phyloP scores from a whole-genome alignment of 2,797 vertebrate genomes.

The Neolamprologus multifasciatus region DNA sequence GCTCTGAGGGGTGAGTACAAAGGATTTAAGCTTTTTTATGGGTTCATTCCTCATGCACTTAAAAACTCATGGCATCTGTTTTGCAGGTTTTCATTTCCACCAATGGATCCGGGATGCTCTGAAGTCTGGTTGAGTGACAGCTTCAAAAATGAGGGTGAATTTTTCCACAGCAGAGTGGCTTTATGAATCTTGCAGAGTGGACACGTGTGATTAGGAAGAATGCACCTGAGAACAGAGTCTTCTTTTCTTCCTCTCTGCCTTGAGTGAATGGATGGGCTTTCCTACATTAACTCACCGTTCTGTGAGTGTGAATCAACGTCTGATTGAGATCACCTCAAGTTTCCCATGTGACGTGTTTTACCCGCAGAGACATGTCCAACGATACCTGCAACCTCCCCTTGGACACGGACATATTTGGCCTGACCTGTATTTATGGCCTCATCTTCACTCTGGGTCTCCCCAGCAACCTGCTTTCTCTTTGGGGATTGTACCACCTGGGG shows the following conservation, averaged over 20 bases:
- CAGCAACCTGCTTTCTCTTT: slow-evolving; percentile 79
- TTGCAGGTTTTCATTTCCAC: slow-evolving; percentile 5
- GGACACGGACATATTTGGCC: slow-evolving; percentile 68
- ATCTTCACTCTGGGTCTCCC: slow-evolving; percentile 77
- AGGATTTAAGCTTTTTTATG: background rate
- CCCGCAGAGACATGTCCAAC: slow-evolving; percentile 63
- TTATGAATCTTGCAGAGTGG: slow-evolving; percentile 2
- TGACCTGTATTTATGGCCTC: slow-evolving; percentile 76
- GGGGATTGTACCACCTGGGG: slow-evolving; percentile 76
- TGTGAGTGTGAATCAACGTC: background rate
- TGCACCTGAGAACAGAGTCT: background rate
- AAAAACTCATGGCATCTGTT: background rate
- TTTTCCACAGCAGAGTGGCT: background rate
- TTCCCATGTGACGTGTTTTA: slow-evolving; percentile 9
- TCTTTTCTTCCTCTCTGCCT: background rate
- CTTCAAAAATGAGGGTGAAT: background rate
- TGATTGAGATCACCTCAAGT: background rate
- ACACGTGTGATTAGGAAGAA: background rate
- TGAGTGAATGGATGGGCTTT: background rate
- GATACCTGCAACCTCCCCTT: slow-evolving; percentile 71
- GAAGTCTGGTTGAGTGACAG: background rate
- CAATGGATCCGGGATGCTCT: slow-evolving; percentile 26
- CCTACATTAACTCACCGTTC: background rate
- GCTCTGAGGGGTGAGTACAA: slow-evolving; percentile 22
- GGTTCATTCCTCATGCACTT: background rate